Percentiles rank a stretch among this genome's conserved stretches.
Conservation (phyloP, 2,888 invertebrate species). For the Selenia dentaria region DNA sequence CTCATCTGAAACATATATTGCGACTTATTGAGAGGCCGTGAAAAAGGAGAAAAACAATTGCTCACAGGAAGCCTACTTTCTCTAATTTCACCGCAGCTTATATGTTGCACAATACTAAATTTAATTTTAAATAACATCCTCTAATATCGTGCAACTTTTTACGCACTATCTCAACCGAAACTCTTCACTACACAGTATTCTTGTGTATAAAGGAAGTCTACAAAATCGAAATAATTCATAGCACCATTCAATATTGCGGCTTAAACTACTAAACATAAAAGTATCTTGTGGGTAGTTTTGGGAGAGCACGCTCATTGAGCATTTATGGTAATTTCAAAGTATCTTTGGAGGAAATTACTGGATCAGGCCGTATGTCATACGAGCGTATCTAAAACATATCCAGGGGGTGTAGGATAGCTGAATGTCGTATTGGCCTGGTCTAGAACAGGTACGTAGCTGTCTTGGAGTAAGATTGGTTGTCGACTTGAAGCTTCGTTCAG, state of each 20-base stretch:
- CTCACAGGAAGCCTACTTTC: no score
- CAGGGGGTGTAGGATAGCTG: constrained; percentile 40
- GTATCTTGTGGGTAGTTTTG: constrained; percentile 28
- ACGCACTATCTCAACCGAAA: not conserved
- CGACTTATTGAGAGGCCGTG: no score
- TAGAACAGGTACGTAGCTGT: constrained; percentile 74
- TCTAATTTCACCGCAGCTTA: no score
- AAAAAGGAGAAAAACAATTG: no score
- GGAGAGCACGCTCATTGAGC: constrained; percentile 20
- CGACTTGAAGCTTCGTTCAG: constrained; percentile 74
- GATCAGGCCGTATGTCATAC: constrained; percentile 65
- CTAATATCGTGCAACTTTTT: not conserved
- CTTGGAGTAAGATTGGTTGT: constrained; percentile 74
- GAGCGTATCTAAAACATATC: constrained; percentile 75
- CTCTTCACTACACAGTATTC: not conserved
- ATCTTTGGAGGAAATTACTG: constrained; percentile 37
- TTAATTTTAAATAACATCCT: no score
- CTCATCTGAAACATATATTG: no score
- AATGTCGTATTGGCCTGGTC: constrained; percentile 54
- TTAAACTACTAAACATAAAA: constrained; percentile 13
- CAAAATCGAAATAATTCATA: constrained; percentile 9
- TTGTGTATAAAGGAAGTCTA: not conserved
- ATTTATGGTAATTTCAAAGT: constrained; percentile 36
- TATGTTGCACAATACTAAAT: no score
- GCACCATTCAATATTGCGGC: constrained; percentile 24